Evolutionary conservation across 2,888 invertebrate species (phyloP).

Genomic region (Priocnemis perturbator): DNA sequence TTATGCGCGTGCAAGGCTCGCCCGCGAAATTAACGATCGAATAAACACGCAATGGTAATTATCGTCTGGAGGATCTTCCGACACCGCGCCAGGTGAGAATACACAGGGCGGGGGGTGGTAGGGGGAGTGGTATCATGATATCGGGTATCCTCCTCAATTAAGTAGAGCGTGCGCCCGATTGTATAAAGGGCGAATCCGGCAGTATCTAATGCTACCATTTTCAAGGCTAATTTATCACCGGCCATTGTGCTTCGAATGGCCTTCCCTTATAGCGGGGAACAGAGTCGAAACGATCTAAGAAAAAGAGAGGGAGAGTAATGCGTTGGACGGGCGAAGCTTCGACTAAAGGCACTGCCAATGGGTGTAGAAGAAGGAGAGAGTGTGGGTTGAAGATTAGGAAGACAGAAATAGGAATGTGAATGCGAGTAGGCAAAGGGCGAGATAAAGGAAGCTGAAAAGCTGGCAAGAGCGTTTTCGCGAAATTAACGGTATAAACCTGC

Average conservation of each 20-base stretch:
- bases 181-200: constrained; percentile 61
- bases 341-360: neutral
- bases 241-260: constrained; percentile 57
- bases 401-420: constrained; percentile 16
- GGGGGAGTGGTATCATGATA: constrained; percentile 45
- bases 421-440: constrained; percentile 28
- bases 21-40: neutral
- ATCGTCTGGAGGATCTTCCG: no score
- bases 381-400: neutral
- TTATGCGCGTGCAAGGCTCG: neutral
- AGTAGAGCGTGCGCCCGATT: constrained; percentile 47
- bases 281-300: neutral
- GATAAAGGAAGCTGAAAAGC: constrained; percentile 23
- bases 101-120: constrained; percentile 21
- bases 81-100: constrained; percentile 1
- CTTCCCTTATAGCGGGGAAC: constrained; percentile 26
- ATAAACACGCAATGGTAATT: constrained; percentile 3
- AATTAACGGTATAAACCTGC: neutral
- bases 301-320: constrained; percentile 15
- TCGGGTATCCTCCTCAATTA: constrained; percentile 55
- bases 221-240: constrained; percentile 57
- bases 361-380: neutral
- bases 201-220: constrained; percentile 61
- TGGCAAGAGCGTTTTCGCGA: constrained; percentile 15
- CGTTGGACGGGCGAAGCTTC: constrained; percentile 3